A percentile compares a stretch with the other conserved stretches of the same genome.
These are phyloP conservation scores for Drosophila nr. fundita DNA, from an alignment of 2,888 invertebrate species.

Conservation along the genomic window DNA sequence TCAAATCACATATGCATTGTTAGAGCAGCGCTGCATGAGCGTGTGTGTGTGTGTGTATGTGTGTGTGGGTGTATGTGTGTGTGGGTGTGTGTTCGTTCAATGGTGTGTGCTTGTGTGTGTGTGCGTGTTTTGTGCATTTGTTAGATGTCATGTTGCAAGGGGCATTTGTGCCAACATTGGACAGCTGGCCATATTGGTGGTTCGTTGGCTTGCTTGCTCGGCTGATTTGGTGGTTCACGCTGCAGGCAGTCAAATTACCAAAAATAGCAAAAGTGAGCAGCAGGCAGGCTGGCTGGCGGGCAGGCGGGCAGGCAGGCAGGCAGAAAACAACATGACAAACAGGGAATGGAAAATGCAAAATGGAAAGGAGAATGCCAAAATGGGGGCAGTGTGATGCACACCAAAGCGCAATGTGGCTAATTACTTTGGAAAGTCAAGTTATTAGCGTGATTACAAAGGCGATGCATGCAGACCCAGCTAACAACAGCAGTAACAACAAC, in stretches of 20 bases:
- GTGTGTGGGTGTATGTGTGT: slow-evolving; percentile 13
- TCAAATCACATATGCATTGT: slow-evolving; percentile 5
- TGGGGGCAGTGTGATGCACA: slow-evolving; percentile 26
- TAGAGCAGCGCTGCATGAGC: background rate
- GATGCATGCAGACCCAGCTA: slow-evolving; percentile 37
- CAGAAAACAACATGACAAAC: slow-evolving; percentile 43
- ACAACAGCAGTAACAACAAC: slow-evolving; percentile 5
- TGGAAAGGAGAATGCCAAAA: slow-evolving; percentile 12
- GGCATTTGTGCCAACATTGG: slow-evolving; percentile 51
- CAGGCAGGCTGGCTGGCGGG: slow-evolving; percentile 8
- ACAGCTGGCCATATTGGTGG: slow-evolving; percentile 40
- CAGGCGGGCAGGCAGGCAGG: background rate
- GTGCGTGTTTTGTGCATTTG: slow-evolving; percentile 62
- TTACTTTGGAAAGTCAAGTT: slow-evolving; percentile 80
- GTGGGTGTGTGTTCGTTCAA: background rate
- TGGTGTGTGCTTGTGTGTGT: slow-evolving; percentile 3
- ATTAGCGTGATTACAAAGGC: slow-evolving; percentile 81
- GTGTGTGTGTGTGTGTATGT: slow-evolving; percentile 1
- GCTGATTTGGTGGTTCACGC: slow-evolving; percentile 56
- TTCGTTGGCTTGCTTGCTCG: slow-evolving; percentile 25
- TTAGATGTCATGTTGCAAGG: slow-evolving; percentile 66
- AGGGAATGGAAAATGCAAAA: slow-evolving; percentile 8
- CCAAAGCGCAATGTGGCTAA: slow-evolving; percentile 75
- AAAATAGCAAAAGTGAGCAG: slow-evolving; percentile 56
- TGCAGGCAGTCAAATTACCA: slow-evolving; percentile 67